Conservation (phyloP, 2,797 vertebrate genomes). For the Allobates femoralis region DNA sequence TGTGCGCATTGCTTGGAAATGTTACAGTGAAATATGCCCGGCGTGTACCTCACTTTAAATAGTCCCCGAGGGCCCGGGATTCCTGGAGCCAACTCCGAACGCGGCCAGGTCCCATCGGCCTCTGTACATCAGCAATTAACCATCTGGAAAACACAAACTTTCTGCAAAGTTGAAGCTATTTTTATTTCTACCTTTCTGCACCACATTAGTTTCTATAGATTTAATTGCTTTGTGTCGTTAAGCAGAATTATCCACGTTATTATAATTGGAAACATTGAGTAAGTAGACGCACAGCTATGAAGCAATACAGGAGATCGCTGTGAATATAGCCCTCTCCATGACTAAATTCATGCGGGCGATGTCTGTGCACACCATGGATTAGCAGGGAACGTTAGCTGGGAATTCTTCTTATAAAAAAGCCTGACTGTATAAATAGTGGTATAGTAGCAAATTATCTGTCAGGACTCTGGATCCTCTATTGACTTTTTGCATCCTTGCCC, state of each 20-base stretch:
- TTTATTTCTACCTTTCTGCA: not conserved
- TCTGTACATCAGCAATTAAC: not conserved
- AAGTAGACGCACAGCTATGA: not conserved
- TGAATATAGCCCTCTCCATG: not conserved
- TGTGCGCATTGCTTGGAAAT: slow-evolving; percentile 42
- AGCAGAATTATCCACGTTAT: too few relatives aligned
- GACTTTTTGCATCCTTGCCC: too few relatives aligned
- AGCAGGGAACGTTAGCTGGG: too few relatives aligned
- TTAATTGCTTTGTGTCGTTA: too few relatives aligned
- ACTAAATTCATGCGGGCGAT: too few relatives aligned
- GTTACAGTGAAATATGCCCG: slow-evolving; percentile 48
- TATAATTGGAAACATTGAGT: not conserved
- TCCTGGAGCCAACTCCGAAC: slow-evolving; percentile 14
- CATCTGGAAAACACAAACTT: not conserved
- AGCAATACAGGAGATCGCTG: not conserved
- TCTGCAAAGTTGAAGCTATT: not conserved
- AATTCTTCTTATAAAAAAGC: too few relatives aligned
- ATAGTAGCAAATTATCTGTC: too few relatives aligned
- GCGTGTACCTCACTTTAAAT: slow-evolving; percentile 36
- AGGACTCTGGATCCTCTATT: too few relatives aligned
- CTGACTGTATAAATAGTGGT: too few relatives aligned
- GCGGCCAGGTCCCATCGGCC: not conserved
- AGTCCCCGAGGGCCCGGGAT: slow-evolving; percentile 18
- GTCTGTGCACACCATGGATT: too few relatives aligned
- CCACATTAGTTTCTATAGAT: not conserved